Conservation (phyloP, 2,113 vertebrate species). For the Sylvietta virens region DNA sequence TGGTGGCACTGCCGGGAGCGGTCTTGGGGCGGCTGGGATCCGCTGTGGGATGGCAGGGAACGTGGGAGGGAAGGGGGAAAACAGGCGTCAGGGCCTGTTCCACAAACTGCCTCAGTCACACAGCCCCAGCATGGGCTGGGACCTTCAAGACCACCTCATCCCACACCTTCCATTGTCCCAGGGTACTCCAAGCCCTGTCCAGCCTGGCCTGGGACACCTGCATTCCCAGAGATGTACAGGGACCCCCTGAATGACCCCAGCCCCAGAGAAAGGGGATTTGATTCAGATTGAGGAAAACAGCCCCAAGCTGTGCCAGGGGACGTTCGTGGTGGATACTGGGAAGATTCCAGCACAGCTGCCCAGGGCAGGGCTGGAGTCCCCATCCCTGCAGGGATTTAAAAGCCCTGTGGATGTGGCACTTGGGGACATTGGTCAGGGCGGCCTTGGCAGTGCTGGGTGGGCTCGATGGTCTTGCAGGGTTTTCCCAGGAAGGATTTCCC, state of each 20-base stretch:
- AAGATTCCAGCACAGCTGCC: neutral
- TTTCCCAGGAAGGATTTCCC: neutral
- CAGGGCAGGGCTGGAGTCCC: accelerated
- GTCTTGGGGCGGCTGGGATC: constrained; percentile 75
- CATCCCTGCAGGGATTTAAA: accelerated
- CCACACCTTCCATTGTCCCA: accelerated
- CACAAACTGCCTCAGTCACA: accelerated
- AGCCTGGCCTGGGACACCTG: neutral
- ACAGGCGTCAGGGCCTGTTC: neutral
- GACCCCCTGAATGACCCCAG: accelerated
- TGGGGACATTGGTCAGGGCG: neutral
- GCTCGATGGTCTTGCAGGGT: accelerated
- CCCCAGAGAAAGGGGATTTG: neutral
- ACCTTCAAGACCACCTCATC: accelerated
- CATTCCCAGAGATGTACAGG: accelerated
- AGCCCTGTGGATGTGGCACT: neutral
- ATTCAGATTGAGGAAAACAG: neutral
- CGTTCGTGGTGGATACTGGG: accelerated
- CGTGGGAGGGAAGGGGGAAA: neutral
- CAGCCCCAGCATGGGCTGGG: accelerated
- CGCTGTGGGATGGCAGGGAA: neutral
- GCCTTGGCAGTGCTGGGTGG: neutral
- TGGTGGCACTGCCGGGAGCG: constrained; percentile 38
- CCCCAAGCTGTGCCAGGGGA: neutral
- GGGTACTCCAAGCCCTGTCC: neutral